phyloP scores from a whole-genome alignment of 2,113 vertebrate species.

The Henicopernis longicauda region DNA sequence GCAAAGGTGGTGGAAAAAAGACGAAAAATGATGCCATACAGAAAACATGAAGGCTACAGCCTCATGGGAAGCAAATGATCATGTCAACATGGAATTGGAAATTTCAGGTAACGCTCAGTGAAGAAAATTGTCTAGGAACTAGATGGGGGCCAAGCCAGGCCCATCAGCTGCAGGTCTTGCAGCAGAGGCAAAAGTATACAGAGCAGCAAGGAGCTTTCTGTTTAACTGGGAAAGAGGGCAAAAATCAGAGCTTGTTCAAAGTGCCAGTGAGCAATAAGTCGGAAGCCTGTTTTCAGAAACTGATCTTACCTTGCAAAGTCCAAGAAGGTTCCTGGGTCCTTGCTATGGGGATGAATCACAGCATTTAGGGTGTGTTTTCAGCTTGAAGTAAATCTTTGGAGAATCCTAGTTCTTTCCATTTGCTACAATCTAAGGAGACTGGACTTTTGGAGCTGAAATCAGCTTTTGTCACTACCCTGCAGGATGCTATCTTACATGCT shows the following conservation, averaged over 20 bases:
- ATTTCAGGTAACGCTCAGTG: neutral
- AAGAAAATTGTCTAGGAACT: neutral
- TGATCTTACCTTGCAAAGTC: neutral
- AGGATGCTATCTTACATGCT: neutral
- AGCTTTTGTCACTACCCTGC: neutral
- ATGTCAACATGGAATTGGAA: fast-evolving
- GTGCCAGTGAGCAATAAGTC: neutral
- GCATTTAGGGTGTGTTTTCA: neutral
- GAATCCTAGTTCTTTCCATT: neutral
- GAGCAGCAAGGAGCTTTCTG: neutral
- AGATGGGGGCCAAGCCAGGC: neutral
- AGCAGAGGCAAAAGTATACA: neutral
- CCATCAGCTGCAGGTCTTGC: neutral
- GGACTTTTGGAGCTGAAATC: neutral
- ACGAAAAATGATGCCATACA: neutral
- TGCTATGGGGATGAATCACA: neutral
- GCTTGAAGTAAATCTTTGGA: neutral
- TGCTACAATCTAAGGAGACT: neutral
- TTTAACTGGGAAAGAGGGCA: neutral
- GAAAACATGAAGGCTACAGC: neutral
- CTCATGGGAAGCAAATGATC: neutral
- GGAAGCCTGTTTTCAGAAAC: neutral
- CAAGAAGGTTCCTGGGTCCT: neutral
- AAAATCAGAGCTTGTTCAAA: neutral
- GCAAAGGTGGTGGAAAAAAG: neutral